These are phyloP conservation scores for Dendrocincla fuliginosa DNA, from an alignment of 2,797 vertebrate species.

Conservation along the genomic window DNA sequence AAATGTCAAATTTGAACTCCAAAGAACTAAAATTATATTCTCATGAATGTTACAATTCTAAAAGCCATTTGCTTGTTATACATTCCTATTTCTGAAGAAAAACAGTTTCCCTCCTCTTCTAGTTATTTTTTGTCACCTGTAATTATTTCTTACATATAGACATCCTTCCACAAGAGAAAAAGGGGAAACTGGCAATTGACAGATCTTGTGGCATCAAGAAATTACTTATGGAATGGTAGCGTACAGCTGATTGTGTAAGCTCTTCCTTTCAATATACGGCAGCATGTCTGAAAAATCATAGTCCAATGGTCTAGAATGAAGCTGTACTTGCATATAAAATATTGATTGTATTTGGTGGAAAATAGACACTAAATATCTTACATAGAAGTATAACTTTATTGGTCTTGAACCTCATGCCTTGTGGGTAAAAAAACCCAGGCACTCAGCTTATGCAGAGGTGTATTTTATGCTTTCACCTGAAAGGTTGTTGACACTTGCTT, in stretches of 20 bases:
- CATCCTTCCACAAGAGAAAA: neutral
- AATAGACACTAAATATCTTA: neutral
- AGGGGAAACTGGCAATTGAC: neutral
- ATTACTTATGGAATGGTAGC: neutral
- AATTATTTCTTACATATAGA: neutral
- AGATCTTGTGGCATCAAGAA: neutral
- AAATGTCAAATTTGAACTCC: neutral
- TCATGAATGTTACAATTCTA: neutral
- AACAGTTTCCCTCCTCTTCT: neutral
- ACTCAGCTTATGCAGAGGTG: neutral
- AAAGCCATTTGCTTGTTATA: neutral
- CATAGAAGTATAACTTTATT: neutral
- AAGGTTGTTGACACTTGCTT: neutral
- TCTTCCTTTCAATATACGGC: neutral
- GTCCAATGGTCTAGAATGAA: neutral
- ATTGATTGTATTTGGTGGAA: neutral
- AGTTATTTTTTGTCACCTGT: neutral
- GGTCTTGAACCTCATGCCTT: neutral
- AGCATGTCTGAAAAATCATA: neutral
- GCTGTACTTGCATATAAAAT: neutral
- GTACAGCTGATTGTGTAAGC: neutral
- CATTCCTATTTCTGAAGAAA: neutral
- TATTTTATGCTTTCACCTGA: neutral
- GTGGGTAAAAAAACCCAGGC: neutral
- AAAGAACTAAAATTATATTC: neutral